phyloP scores from a whole-genome alignment of 2,888 invertebrate species.

The Dolomedes plantarius region DNA sequence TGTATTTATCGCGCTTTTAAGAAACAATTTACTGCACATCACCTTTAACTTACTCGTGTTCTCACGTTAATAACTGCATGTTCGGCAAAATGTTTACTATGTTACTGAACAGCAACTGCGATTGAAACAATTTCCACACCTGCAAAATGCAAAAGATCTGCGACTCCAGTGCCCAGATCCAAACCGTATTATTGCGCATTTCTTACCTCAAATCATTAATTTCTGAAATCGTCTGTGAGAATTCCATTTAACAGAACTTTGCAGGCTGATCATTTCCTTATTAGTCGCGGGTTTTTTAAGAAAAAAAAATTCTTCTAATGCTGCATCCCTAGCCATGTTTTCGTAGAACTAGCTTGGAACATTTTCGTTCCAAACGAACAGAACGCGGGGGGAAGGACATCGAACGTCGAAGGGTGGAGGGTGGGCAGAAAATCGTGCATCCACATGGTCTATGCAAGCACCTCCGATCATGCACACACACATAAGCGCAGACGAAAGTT shows the following conservation, averaged over 20 bases:
- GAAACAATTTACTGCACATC: too few species aligned
- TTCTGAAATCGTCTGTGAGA: neutral
- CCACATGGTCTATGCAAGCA: constrained; percentile 67
- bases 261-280: constrained; percentile 21
- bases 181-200: too few species aligned
- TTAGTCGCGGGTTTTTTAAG: constrained; percentile 23
- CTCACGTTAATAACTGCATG: too few species aligned
- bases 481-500: constrained; percentile 63
- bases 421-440: constrained; percentile 61
- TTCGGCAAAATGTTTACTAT: too few species aligned
- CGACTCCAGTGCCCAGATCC: too few species aligned
- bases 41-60: too few species aligned
- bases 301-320: neutral
- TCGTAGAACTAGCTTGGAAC: constrained; percentile 61
- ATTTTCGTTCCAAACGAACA: constrained; percentile 58
- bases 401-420: constrained; percentile 4
- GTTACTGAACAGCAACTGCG: too few species aligned
- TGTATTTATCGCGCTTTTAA: too few species aligned
- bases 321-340: constrained; percentile 51
- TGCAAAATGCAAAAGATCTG: too few species aligned
- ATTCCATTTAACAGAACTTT: neutral
- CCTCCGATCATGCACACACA: constrained; percentile 42
- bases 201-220: too few species aligned
- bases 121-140: too few species aligned
- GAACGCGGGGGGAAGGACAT: constrained; percentile 18